Base-by-base conservation (phyloP, 2,113 vertebrate species). In the Silurus glanis region DNA sequence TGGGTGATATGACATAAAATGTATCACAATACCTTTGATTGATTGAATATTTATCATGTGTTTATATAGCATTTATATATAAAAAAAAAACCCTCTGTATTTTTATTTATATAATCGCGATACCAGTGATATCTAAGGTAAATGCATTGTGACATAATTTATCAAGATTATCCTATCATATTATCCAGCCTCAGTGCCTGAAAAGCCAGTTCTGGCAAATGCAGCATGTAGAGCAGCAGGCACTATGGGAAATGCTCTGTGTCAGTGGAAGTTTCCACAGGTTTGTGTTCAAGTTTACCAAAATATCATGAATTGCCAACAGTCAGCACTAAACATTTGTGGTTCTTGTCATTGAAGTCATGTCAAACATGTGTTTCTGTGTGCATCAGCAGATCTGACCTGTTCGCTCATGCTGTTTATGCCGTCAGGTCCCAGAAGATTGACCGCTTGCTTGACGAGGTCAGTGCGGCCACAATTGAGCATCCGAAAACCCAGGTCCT, bases 371-470 rank as follows among this genome's bases (percentile, higher is more conserved):
- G 80, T 62, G 87, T 91, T 83, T 90, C 89, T 91, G 16, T 89
- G 79, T 58, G 86, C 47, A 80, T 61, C 28, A 80, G 56, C 17
- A 21, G 49, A 59, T 75, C 86, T 88, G 89, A 99, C 98, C 97
- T 99, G 98, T 90, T 99, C 98, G 14, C 97, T 99, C 96, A 96
- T 96, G 95, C 97, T 98, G 96, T 99, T 99, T 94, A 99, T 97
- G 49, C 98, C 98, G 47, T 98, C 96, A 0, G 97, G 96, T 5
- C 98, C 98, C 80, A 99, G 95, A 88, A 99, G 94, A 88, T 96
- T 96, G 91, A 97, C 96, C 0, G 98, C 98, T 92, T 99, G 98
- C 90, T 98, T 98, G 87, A 99, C 98, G 89, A 99, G 93, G 92
- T 99, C 98, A 0, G 98, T 99, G 89, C 98, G 95, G 78, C 98